Base-by-base conservation (phyloP, 2,888 invertebrate genomes). In the Altica lythri region DNA sequence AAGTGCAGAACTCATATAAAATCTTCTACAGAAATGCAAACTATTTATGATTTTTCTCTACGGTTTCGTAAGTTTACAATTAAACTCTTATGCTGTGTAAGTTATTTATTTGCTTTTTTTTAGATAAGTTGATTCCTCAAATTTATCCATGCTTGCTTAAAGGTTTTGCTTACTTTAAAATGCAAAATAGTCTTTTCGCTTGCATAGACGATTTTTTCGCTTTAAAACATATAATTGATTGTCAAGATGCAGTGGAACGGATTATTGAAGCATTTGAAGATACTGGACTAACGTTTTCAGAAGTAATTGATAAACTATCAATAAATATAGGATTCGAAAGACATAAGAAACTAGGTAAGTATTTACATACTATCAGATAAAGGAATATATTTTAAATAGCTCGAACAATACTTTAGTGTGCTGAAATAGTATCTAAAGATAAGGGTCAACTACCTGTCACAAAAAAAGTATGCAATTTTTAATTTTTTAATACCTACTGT, bases 261-360 rank as follows among this genome's bases (percentile, higher is more conserved):
- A 45, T 61, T 4, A 32, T 62, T 2, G 30, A 52, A 2, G 44
- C 50, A 2, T 37, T 64, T 1, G 47, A 55, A 47, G 14, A 51
- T n/a, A 49, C 59, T 1, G 60, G 61, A 2, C 32, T 64, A 10
- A 40, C 52, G n/a, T 60, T 63, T 46, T 52, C 52, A 25, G 62
- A 63, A 10, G 29, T 59, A 2, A 40, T 63, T 2, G 60, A 62
- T 6, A 60, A 43, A 37, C 48, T 64, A 38, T 49, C 57, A 2
- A 49, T 55, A 5, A 55, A 59, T 18, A 43, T 63, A 2, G 61
- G 59, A 2, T 53, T 60, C 16, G 38, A 53, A 12, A 45, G 56
- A 8, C 45, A 55, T 40, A 61, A 60, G 1, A 10, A 9, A 4
- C 42, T 63, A 22, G 61, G 64, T 64, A 30, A 60, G 59, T 55